Base-by-base conservation (phyloP, 2,888 invertebrate genomes). In the Sinopyrophorus schimmeli region DNA sequence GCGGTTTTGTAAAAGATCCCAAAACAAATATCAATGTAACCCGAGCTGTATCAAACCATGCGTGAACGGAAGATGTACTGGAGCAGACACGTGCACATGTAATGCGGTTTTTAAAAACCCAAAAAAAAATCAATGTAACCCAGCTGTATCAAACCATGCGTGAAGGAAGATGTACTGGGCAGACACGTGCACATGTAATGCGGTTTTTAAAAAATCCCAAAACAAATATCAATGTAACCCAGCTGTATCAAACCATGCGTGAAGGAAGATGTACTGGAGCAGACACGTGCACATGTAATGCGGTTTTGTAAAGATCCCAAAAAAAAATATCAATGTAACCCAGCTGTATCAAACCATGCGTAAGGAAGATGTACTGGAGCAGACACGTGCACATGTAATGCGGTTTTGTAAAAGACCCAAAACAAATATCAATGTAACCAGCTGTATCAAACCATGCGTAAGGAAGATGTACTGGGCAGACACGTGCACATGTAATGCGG, bases 281-380 rank as follows among this genome's bases (percentile, higher is more conserved):
- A 2, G 80, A 83, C 10, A 76, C 76, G 0, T 89, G 88, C 74
- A 74, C 20, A 3, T 53, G 53, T 30, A 39, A 40, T 15, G 4
- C 47, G 53, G 53, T 20, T 49, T 32, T 24, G 5, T 21, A 12
- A 30, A 16, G 10, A 30, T 43, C 18, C 2, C 40, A 7, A 23
- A 12, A 43, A 48, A 16, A 54, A 50, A 30, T 54, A 46, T 21
- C 26, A 20, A 21, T 54, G 54, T 20, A 39, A 32, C 12, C 38
- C 42, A 18, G 17, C 5, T 54, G 54, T 23, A 35, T 15, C 5
- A 44, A 26, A 20, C 14, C 43, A 1, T 54, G 54, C 16, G n/a
- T 40, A 2, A 52, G 52, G 47, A 2, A 37, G 15, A 9, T 55
- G 54, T 17, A 44, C 52, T 2, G 43, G 18, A 1, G 31, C 34